Percentiles rank a stretch among this genome's conserved stretches.
phyloP scores from a whole-genome alignment of 2,113 vertebrate species.

The Riparia riparia region DNA sequence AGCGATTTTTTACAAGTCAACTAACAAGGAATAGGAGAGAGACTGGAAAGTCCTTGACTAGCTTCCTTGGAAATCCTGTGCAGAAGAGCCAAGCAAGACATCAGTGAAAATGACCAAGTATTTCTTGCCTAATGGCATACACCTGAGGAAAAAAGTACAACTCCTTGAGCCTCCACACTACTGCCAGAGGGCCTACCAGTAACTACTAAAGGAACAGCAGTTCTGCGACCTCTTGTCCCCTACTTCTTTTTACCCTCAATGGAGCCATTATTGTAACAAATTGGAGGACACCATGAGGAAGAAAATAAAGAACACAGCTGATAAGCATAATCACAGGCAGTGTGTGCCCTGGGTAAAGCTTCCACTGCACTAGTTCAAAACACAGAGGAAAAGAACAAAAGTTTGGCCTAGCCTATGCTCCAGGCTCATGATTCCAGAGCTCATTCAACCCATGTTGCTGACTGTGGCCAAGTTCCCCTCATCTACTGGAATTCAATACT shows the following conservation, averaged over 20 bases:
- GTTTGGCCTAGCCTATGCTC: not conserved
- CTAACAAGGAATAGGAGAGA: not conserved
- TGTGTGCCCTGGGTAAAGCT: not conserved
- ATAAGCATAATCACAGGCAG: not conserved
- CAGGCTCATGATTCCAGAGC: not conserved
- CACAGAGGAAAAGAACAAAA: not conserved
- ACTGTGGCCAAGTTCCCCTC: not conserved
- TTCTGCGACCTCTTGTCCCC: not conserved
- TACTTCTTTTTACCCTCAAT: fast-evolving
- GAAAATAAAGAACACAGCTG: not conserved
- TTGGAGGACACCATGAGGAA: not conserved
- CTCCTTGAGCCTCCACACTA: not conserved
- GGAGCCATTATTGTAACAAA: not conserved
- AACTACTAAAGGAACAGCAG: not conserved
- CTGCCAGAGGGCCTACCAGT: not conserved
- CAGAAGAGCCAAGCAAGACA: not conserved
- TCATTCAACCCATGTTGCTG: not conserved
- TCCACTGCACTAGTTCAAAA: not conserved
- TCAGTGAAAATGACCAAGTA: not conserved
- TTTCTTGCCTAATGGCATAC: not conserved
- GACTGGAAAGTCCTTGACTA: not conserved
- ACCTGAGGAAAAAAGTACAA: not conserved
- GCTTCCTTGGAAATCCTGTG: not conserved
- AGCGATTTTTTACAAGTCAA: not conserved
- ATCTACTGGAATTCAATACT: not conserved